Evolutionary conservation across 2,113 vertebrate species (phyloP).

Genomic region (Rana temporaria): DNA sequence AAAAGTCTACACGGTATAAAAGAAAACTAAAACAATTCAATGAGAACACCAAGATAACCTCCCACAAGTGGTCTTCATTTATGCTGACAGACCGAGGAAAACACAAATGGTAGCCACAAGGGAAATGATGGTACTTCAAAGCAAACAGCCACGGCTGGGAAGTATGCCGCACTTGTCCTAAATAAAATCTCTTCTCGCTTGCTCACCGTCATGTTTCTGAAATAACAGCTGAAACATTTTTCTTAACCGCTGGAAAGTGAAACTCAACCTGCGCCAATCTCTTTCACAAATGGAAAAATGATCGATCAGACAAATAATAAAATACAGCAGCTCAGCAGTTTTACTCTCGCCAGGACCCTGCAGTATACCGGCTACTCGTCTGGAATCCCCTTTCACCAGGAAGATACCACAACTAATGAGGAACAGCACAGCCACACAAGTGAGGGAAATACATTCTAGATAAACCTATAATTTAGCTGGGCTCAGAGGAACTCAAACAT

Average conservation of each 20-base stretch:
- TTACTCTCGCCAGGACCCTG: slow-evolving; percentile 39
- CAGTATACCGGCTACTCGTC: slow-evolving; percentile 25
- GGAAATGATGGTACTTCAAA: slow-evolving; percentile 46
- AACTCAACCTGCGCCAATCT: slow-evolving; percentile 54
- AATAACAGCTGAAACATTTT: slow-evolving; percentile 58
- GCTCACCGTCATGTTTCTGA: slow-evolving; percentile 21
- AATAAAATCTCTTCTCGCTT: slow-evolving; percentile 61
- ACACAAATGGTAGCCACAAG: slow-evolving; percentile 57
- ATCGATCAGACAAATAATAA: slow-evolving; percentile 61
- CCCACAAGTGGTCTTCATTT: slow-evolving; percentile 51
- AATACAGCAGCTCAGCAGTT: slow-evolving; percentile 49
- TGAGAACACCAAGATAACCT: slow-evolving; percentile 58
- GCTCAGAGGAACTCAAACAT: slow-evolving; percentile 13
- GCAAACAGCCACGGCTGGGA: slow-evolving; percentile 60
- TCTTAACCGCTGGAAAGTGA: slow-evolving; percentile 63
- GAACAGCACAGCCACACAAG: slow-evolving; percentile 41
- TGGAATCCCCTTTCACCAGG: slow-evolving; percentile 42
- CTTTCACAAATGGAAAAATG: slow-evolving; percentile 59
- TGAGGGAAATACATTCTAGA: slow-evolving; percentile 39
- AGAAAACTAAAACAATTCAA: neutral
- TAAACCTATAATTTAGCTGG: slow-evolving; percentile 48
- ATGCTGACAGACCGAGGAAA: slow-evolving; percentile 59
- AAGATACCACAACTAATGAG: slow-evolving; percentile 42
- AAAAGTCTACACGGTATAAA: slow-evolving; percentile 14
- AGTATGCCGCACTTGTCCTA: slow-evolving; percentile 58